Base-by-base conservation (phyloP, 2,888 invertebrate species). In the Drosophila diplacantha region DNA sequence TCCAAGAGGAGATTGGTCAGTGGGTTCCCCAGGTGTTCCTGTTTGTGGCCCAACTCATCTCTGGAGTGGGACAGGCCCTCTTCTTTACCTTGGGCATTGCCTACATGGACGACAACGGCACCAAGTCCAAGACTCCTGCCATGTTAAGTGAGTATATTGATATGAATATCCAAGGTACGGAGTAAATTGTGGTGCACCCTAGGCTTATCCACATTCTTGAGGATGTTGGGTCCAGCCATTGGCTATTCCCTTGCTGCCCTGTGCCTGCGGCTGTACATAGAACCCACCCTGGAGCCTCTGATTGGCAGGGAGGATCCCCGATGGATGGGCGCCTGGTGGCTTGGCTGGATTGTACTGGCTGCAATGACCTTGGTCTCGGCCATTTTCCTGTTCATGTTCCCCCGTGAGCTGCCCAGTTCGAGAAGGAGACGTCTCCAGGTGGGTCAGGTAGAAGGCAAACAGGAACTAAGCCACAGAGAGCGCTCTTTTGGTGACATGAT, bases 311-410 rank as follows among this genome's bases (percentile, higher is more conserved):
- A 89, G 18, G 93, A 94, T 87, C 93, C 94, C 0, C 89, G 93
- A 72, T 94, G 94, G 94, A 85, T 94, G 37, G 94, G 94, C 3
- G 94, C 94, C 20, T 94, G 94, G 94, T 94, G 94, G 94, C 77
- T 93, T 34, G 94, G 93, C 0, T 93, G 93, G 92, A 87, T 93
- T 5, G 88, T 93, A 9, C 82, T 93, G 11, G 92, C 91, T 4
- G 85, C 88, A 1, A 76, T 91, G 0, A 88, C 92, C 20, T 89
- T 92, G 29, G 34, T 92, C 1, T 90, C 91, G 22, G 90, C 92
- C 0, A 88, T 86, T 11, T 83, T 93, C 0, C 85, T 93, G 49
- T 91, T 91, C 0, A 87, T 93, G 44, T 93, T 93, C 69, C 94
- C 94, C 0, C 91, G 92, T 75, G 91, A 92, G 22, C 86, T 94